Percentiles rank a stretch among this genome's conserved stretches.
Evolutionary conservation across 2,888 invertebrate genomes (phyloP).

Genomic region (Lapara coniferarum): DNA sequence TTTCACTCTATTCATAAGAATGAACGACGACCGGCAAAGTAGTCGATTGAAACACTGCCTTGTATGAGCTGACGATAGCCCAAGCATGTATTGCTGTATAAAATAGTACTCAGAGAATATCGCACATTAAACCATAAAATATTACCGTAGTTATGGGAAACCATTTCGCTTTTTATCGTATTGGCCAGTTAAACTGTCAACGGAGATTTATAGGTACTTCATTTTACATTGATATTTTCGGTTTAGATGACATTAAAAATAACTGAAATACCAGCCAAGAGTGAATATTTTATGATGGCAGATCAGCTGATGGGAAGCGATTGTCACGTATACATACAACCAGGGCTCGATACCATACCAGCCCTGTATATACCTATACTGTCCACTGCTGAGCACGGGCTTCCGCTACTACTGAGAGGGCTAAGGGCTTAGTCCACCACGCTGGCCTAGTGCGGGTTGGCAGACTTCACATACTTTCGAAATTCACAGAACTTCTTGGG

Average conservation of each 20-base stretch:
- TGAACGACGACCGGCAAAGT: not conserved
- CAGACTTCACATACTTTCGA: too few relatives aligned
- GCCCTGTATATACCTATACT: too few relatives aligned
- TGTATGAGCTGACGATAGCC: not conserved
- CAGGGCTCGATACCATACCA: too few relatives aligned
- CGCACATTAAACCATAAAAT: not conserved
- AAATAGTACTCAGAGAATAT: constrained; percentile 10
- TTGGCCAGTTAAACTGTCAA: not conserved
- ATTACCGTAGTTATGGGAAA: not conserved
- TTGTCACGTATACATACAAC: too few relatives aligned
- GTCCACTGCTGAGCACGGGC: too few relatives aligned
- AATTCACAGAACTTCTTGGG: too few relatives aligned
- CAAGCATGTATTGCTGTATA: constrained; percentile 23
- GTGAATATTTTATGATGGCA: too few relatives aligned
- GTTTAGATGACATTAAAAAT: not conserved
- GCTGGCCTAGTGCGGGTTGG: too few relatives aligned
- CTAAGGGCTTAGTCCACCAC: too few relatives aligned
- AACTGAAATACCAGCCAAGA: too few relatives aligned
- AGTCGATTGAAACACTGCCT: not conserved
- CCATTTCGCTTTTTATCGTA: not conserved
- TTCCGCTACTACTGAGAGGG: too few relatives aligned
- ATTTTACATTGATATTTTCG: not conserved
- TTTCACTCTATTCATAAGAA: not conserved
- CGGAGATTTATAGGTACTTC: not conserved
- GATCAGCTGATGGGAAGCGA: too few relatives aligned